Evolutionary conservation across 2,113 vertebrate genomes (phyloP).

Genomic region (Tenrec ecaudatus): DNA sequence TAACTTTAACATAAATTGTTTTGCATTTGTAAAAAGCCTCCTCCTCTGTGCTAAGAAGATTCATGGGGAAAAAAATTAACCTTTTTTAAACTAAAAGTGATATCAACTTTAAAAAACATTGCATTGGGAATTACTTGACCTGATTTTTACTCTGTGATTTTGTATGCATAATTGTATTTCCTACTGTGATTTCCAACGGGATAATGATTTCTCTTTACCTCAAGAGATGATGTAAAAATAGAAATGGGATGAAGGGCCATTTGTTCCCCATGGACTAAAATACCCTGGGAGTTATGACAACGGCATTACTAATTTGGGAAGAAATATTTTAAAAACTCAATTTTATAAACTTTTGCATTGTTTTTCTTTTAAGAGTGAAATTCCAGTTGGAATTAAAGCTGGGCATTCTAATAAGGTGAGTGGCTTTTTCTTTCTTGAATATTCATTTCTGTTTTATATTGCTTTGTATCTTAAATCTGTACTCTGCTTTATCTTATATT

Average conservation of each 20-base stretch:
- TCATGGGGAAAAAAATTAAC: conserved; percentile 21
- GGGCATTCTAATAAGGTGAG: conserved; percentile 97
- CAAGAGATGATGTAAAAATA: neutral
- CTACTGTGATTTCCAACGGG: conserved; percentile 31
- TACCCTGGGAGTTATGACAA: neutral
- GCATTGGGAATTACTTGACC: neutral
- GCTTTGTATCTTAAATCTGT: too few species aligned
- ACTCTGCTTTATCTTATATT: too few species aligned
- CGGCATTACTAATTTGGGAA: neutral
- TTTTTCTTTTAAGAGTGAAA: conserved; percentile 91
- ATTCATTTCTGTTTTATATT: too few species aligned
- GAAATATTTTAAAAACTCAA: neutral
- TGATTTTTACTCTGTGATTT: conserved; percentile 3
- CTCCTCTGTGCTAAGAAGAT: conserved; percentile 2
- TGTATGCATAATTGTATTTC: neutral
- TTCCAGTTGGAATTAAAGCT: conserved; percentile 97
- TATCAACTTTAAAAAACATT: neutral
- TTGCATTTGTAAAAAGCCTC: neutral
- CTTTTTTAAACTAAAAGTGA: too few species aligned
- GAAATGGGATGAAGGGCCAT: neutral
- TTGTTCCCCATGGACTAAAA: neutral
- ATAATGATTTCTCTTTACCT: neutral
- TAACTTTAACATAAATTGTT: neutral
- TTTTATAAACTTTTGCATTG: neutral
- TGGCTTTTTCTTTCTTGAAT: conserved; percentile 50